Percentiles rank a stretch among this genome's conserved stretches.
phyloP scores from a whole-genome alignment of 2,797 vertebrate species.

The Carapus acus region DNA sequence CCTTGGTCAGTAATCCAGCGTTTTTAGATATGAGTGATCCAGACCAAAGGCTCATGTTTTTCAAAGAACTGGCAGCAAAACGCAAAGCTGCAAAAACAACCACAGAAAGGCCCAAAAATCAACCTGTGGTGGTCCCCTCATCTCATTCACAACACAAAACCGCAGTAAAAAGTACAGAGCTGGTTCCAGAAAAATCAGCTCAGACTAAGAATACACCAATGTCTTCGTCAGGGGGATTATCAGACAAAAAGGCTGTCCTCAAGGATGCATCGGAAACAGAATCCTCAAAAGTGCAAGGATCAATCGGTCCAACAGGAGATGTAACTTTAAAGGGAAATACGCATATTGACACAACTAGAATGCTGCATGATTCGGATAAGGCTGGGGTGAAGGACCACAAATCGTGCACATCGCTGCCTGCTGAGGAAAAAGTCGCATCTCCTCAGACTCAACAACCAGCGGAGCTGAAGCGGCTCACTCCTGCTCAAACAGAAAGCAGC shows the following conservation, averaged over 20 bases:
- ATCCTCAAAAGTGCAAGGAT: neutral
- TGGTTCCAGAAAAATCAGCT: constrained; percentile 13
- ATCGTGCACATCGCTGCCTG: constrained; percentile 1
- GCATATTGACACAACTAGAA: constrained; percentile 22
- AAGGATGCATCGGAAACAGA: neutral
- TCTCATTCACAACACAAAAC: constrained; percentile 10
- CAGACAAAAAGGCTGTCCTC: neutral
- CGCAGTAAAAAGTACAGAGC: constrained; percentile 30
- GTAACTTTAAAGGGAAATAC: constrained; percentile 1
- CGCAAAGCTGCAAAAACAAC: constrained; percentile 60
- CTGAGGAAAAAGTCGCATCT: constrained; percentile 31
- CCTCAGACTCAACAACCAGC: constrained; percentile 2
- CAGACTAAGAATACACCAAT: constrained; percentile 15
- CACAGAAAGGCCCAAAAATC: constrained; percentile 41
- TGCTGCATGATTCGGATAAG: constrained; percentile 47
- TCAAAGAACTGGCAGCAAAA: constrained; percentile 73
- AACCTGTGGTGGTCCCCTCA: constrained; percentile 22
- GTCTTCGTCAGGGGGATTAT: constrained; percentile 5
- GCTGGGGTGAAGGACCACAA: constrained; percentile 22
- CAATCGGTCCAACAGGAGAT: neutral
- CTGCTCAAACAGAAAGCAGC: constrained; percentile 36
- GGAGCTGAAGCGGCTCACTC: neutral
- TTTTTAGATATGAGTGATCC: constrained; percentile 70
- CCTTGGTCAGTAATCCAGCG: constrained; percentile 19
- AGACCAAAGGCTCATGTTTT: constrained; percentile 64